phyloP scores from a whole-genome alignment of 2,797 vertebrate species.

The Phrynocephalus vlangalii region DNA sequence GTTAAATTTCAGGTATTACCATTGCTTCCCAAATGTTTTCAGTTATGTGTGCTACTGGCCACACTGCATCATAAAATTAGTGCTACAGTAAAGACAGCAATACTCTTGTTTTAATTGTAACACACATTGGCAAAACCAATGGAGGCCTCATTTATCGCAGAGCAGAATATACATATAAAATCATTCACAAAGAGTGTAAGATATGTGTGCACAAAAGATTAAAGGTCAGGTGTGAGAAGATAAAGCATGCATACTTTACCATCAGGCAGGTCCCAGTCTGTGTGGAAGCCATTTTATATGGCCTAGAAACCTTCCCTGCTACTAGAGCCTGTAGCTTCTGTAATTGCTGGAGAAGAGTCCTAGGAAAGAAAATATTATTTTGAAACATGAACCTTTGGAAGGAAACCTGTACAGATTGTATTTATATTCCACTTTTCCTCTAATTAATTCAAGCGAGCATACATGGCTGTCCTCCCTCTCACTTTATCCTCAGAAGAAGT shows the following conservation, averaged over 20 bases:
- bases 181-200: background rate
- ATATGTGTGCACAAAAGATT: conserved; percentile 36
- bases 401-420: too few species aligned
- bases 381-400: background rate
- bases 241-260: conserved; percentile 78
- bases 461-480: too few species aligned
- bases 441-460: too few species aligned
- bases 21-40: background rate
- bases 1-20: background rate
- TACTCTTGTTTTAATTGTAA: background rate
- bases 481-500: too few species aligned
- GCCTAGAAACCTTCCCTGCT: conserved; percentile 92
- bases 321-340: conserved; percentile 96
- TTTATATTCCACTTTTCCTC: too few species aligned
- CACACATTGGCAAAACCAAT: background rate
- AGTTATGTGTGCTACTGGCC: background rate
- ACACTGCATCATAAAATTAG: background rate
- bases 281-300: conserved; percentile 96
- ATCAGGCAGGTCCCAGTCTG: conserved; percentile 97
- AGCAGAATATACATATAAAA: background rate
- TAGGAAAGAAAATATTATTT: conserved; percentile 66
- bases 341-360: conserved; percentile 96
- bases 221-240: conserved; percentile 17
- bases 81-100: background rate
- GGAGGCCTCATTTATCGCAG: background rate